Percentiles rank a stretch among this genome's conserved stretches.
These are phyloP conservation scores for Menidia beryllina DNA, from an alignment of 2,113 vertebrate genomes.

Conservation along the genomic window DNA sequence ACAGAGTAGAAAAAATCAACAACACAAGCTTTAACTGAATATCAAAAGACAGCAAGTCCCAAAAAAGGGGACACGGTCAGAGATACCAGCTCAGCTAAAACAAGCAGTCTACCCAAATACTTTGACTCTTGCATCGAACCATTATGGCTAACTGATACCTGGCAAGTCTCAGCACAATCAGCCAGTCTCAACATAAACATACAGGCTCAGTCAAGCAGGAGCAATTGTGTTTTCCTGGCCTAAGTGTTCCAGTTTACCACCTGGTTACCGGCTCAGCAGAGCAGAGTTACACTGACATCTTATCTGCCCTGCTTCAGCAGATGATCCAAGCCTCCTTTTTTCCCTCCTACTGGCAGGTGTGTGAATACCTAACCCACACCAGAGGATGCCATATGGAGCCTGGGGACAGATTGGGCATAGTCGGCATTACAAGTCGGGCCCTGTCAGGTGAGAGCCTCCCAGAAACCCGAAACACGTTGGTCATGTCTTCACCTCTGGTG, in stretches of 20 bases:
- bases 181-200: slow-evolving; percentile 14
- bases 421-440: slow-evolving; percentile 19
- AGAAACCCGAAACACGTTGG: background rate
- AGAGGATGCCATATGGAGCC: slow-evolving; percentile 54
- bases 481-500: background rate
- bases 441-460: slow-evolving; percentile 41
- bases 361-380: slow-evolving; percentile 21
- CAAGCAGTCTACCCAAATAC: slow-evolving; percentile 1
- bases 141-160: slow-evolving; percentile 10
- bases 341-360: slow-evolving; percentile 51
- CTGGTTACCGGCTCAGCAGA: slow-evolving; percentile 56
- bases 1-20: background rate
- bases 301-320: slow-evolving; percentile 56
- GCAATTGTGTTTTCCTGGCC: slow-evolving; percentile 34
- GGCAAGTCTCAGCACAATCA: slow-evolving; percentile 12
- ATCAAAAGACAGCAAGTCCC: no score
- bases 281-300: slow-evolving; percentile 71
- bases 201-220: slow-evolving; percentile 29
- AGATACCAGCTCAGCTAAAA: background rate
- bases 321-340: slow-evolving; percentile 41
- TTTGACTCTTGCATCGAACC: slow-evolving; percentile 35
- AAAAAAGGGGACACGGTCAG: background rate
- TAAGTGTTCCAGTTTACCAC: slow-evolving; percentile 49
- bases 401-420: slow-evolving; percentile 47
- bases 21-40: background rate